Evolutionary conservation across 2,888 invertebrate species (phyloP).

Genomic region (Mechanitis mazaeus): DNA sequence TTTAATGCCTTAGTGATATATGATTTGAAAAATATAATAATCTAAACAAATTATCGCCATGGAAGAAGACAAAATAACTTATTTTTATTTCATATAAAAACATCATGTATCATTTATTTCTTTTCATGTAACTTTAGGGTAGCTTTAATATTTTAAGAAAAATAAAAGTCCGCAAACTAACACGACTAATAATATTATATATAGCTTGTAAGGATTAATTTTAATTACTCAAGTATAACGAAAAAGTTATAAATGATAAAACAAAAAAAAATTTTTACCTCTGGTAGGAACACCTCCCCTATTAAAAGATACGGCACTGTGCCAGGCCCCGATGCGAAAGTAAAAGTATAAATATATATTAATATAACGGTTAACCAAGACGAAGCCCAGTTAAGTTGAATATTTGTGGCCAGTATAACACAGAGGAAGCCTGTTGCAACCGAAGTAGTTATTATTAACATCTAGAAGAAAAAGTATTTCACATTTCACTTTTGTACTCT

Average conservation of each 20-base stretch:
- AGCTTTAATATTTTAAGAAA: too few relatives aligned
- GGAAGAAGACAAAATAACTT: neutral
- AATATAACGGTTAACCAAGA: conserved; percentile 32
- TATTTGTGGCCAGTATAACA: conserved; percentile 33
- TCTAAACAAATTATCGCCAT: too few relatives aligned
- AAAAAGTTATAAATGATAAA: neutral
- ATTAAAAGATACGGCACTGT: conserved; percentile 28
- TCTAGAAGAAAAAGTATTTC: conserved; percentile 23
- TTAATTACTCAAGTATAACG: neutral
- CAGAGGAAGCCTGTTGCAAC: conserved; percentile 30
- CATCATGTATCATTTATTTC: too few relatives aligned
- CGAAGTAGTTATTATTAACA: conserved; percentile 37
- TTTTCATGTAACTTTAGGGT: too few relatives aligned
- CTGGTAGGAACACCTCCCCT: conserved; percentile 33
- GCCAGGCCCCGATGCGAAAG: conserved; percentile 25
- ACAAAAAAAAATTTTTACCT: conserved; percentile 19
- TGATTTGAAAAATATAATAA: too few relatives aligned
- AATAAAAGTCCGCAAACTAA: too few relatives aligned
- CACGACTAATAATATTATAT: neutral
- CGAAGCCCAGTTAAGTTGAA: conserved; percentile 35
- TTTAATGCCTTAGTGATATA: too few relatives aligned
- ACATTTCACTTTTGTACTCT: too few relatives aligned
- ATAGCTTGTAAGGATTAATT: neutral
- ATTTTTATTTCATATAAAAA: neutral
- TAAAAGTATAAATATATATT: conserved; percentile 30